A percentile compares a stretch with the other conserved stretches of the same genome.
Conservation (phyloP, 2,888 invertebrate genomes). For the Heliconius ismenius region DNA sequence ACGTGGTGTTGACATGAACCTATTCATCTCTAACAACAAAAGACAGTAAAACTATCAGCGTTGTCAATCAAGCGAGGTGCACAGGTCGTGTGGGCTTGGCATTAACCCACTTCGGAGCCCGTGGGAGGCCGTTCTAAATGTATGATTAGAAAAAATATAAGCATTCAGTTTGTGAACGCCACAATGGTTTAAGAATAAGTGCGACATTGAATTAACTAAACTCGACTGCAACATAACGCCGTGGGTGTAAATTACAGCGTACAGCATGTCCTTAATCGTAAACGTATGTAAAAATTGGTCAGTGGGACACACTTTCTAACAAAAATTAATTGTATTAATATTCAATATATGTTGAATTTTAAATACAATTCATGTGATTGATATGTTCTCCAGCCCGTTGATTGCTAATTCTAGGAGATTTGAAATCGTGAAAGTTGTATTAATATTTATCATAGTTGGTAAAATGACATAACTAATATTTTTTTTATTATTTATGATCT, state of each 20-base stretch:
- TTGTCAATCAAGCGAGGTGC: slow-evolving; percentile 64
- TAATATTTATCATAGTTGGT: background rate
- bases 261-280: slow-evolving; percentile 31
- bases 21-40: slow-evolving; percentile 15
- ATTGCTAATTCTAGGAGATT: background rate
- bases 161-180: slow-evolving; percentile 59
- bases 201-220: slow-evolving; percentile 43
- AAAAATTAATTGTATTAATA: slow-evolving; percentile 12
- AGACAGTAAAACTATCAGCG: slow-evolving; percentile 45
- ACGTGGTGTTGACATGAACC: background rate
- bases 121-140: slow-evolving; percentile 78
- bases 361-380: too few species aligned
- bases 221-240: slow-evolving; percentile 33
- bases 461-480: background rate
- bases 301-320: slow-evolving; percentile 20
- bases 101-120: slow-evolving; percentile 76
- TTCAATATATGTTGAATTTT: background rate
- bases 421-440: background rate
- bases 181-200: slow-evolving; percentile 64
- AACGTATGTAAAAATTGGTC: slow-evolving; percentile 11
- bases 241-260: slow-evolving; percentile 33
- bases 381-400: too few species aligned
- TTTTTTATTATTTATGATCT: background rate
- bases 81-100: slow-evolving; percentile 69
- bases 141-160: slow-evolving; percentile 62